Percentiles rank a stretch among this genome's conserved stretches.
Conservation (phyloP, 2,113 vertebrate genomes). For the Axis porcinus region DNA sequence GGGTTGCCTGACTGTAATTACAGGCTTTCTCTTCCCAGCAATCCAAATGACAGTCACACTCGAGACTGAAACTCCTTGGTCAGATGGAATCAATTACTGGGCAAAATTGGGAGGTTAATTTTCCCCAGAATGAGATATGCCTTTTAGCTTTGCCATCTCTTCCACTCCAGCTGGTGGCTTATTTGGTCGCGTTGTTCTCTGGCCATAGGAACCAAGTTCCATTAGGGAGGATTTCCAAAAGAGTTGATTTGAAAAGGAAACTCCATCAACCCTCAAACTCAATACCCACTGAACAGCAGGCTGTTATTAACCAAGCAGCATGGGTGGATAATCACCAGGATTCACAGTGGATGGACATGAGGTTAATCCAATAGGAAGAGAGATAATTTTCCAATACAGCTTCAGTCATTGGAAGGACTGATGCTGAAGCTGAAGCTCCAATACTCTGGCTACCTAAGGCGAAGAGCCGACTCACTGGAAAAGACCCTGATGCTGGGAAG, state of each 20-base stretch:
- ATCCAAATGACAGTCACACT: conserved; percentile 61
- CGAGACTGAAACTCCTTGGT: conserved; percentile 48
- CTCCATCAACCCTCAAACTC: conserved; percentile 34
- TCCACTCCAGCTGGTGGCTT: conserved; percentile 49
- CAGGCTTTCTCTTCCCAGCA: conserved; percentile 57
- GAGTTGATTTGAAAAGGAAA: conserved; percentile 67
- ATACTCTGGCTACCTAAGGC: background rate
- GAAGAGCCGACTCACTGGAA: background rate
- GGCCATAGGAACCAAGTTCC: conserved; percentile 48
- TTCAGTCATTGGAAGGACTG: background rate
- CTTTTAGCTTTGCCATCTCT: conserved; percentile 26
- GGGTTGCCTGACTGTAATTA: conserved; percentile 70
- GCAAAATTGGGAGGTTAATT: conserved; percentile 69
- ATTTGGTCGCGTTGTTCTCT: conserved; percentile 51
- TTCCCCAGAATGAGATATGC: conserved; percentile 63
- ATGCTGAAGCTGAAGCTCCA: background rate
- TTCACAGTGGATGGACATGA: background rate
- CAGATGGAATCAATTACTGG: conserved; percentile 76
- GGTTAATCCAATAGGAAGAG: conserved; percentile 49
- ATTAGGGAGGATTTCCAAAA: conserved; percentile 61
- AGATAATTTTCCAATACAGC: background rate
- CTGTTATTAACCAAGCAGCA: conserved; percentile 41
- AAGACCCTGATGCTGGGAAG: background rate
- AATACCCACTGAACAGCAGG: background rate
- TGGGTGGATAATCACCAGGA: conserved; percentile 35